These are phyloP conservation scores for Spinus olivaceus DNA, from an alignment of 2,797 vertebrate species.

Conservation along the genomic window DNA sequence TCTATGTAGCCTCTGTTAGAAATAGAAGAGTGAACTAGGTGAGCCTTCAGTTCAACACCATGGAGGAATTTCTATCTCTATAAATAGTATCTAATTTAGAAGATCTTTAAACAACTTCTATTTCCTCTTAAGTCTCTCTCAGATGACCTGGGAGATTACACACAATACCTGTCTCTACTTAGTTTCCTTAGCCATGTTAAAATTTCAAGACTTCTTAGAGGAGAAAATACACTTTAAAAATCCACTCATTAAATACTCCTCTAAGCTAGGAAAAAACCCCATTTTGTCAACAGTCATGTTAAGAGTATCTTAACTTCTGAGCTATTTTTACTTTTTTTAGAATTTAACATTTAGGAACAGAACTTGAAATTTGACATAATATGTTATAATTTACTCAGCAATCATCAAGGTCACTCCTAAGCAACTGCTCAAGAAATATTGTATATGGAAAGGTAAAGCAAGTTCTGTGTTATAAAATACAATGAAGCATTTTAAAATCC, in stretches of 20 bases:
- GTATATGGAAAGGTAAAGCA: neutral
- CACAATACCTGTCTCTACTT: neutral
- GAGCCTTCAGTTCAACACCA: neutral
- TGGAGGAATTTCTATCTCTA: neutral
- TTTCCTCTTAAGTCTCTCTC: neutral
- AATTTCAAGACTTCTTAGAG: neutral
- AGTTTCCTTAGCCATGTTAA: neutral
- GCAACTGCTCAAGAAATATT: neutral
- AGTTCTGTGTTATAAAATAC: neutral
- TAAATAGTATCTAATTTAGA: neutral
- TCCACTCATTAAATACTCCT: neutral
- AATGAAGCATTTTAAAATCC: neutral
- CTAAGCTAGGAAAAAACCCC: neutral
- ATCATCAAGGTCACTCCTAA: constrained; percentile 1
- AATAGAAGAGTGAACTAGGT: neutral
- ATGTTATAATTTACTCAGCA: neutral
- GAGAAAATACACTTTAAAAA: neutral
- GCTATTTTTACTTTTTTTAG: neutral
- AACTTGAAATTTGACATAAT: neutral
- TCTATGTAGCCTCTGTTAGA: neutral
- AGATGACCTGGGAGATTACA: neutral
- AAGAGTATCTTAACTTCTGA: neutral
- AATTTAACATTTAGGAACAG: neutral
- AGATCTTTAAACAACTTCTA: neutral
- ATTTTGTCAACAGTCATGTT: neutral